A percentile compares a stretch with the other conserved stretches of the same genome.
Evolutionary conservation across 1,140 invertebrate genomes (phyloP).

Genomic region (Delia radicum): DNA sequence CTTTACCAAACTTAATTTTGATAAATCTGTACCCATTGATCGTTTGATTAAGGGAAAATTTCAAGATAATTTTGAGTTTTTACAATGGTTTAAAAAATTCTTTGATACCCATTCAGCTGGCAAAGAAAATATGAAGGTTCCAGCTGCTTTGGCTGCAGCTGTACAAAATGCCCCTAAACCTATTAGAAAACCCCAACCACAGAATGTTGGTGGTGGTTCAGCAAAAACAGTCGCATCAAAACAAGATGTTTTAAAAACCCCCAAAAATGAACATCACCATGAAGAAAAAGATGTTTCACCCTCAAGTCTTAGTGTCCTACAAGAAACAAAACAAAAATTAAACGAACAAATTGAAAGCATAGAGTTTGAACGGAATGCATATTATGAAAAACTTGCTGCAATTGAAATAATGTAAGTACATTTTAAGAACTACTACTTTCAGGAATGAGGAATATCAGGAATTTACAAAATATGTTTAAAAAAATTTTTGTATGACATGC

Average conservation of each 20-base stretch:
- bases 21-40: conserved; percentile 85
- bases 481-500: too few species aligned
- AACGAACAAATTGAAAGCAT: conserved; percentile 22
- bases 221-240: not conserved
- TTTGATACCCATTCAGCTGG: conserved; percentile 82
- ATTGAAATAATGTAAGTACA: conserved; percentile 36
- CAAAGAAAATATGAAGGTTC: conserved; percentile 37
- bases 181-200: not conserved
- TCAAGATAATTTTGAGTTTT: conserved; percentile 98
- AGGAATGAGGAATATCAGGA: too few species aligned
- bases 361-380: conserved; percentile 34
- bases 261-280: conserved; percentile 7
- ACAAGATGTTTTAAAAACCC: not conserved
- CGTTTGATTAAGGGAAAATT: conserved; percentile 89
- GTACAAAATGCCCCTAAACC: conserved; percentile 33
- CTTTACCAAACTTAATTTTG: conserved; percentile 95
- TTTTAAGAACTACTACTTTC: too few species aligned
- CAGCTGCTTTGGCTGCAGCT: conserved; percentile 15
- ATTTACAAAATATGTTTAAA: too few species aligned
- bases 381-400: conserved; percentile 37
- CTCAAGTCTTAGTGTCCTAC: not conserved
- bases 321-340: conserved; percentile 6
- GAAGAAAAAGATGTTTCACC: conserved; percentile 26
- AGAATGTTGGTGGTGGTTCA: not conserved
- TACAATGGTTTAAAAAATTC: conserved; percentile 99